phyloP scores from a whole-genome alignment of 35 echinoderm and acorn worm species.

The Apostichopus japonicus region DNA sequence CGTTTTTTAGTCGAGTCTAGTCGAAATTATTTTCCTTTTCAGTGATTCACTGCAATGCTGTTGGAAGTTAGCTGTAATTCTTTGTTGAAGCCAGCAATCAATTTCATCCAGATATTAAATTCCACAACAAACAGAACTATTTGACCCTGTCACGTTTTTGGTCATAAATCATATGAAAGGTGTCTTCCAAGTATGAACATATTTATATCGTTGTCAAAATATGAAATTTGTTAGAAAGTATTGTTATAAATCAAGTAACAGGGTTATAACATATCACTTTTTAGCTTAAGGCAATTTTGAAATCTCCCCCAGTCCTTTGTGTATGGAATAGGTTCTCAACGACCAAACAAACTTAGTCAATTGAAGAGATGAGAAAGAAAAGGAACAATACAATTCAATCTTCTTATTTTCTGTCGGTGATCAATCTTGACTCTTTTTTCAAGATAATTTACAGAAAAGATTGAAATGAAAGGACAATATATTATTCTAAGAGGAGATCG shows the following conservation, averaged over 20 bases:
- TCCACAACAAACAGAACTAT: not conserved
- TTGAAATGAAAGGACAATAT: not conserved
- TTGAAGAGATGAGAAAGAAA: not conserved
- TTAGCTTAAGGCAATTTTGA: not conserved
- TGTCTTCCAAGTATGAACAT: not conserved
- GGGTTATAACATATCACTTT: not conserved
- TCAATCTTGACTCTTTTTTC: not conserved
- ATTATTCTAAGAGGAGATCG: not conserved
- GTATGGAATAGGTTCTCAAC: not conserved
- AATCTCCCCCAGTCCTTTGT: not conserved
- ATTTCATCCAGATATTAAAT: too few relatives aligned
- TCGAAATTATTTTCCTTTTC: too few relatives aligned
- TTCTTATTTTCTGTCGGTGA: not conserved
- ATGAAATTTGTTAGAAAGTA: not conserved
- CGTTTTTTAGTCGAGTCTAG: too few relatives aligned
- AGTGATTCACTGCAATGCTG: too few relatives aligned
- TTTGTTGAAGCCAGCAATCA: too few relatives aligned
- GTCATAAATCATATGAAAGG: not conserved
- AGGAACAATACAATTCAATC: not conserved
- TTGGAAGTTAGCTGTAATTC: too few relatives aligned
- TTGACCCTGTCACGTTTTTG: not conserved
- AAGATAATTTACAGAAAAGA: not conserved
- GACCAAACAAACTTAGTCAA: not conserved
- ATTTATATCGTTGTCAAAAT: not conserved
- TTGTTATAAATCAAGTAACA: not conserved